Percentiles rank a stretch among this genome's conserved stretches.
phyloP scores from a whole-genome alignment of 2,888 invertebrate species.

The Cryptocephalus moraei region DNA sequence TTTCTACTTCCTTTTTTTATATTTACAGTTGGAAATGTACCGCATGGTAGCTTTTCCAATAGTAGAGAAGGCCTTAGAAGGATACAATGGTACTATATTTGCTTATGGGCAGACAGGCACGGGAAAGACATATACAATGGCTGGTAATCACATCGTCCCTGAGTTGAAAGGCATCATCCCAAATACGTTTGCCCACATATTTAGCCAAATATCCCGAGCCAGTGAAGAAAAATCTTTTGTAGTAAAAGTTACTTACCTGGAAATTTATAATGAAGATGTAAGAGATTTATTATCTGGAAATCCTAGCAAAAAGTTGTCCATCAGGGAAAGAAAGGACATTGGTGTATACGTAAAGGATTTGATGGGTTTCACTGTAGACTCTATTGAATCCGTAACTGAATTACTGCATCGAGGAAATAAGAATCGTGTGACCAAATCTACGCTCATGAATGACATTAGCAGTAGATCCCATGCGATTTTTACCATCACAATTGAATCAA shows the following conservation, averaged over 20 bases:
- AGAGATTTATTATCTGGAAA: constrained; percentile 83
- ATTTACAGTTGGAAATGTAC: constrained; percentile 80
- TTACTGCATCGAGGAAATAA: constrained; percentile 82
- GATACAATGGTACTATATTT: constrained; percentile 92
- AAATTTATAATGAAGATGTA: constrained; percentile 99
- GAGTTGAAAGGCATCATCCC: constrained; percentile 94
- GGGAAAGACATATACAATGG: constrained; percentile 99
- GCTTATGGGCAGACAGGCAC: constrained; percentile 93
- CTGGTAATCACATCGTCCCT: constrained; percentile 77
- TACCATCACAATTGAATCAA: constrained; percentile 94
- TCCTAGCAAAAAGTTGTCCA: constrained; percentile 75
- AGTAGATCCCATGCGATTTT: constrained; percentile 98
- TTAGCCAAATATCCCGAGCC: constrained; percentile 93
- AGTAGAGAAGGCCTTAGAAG: constrained; percentile 90
- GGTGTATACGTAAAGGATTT: constrained; percentile 98
- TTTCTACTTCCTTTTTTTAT: background rate
- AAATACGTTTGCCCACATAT: constrained; percentile 98
- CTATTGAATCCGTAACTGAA: constrained; percentile 36
- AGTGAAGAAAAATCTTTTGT: constrained; percentile 66
- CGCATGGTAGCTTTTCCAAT: constrained; percentile 93
- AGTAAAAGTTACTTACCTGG: constrained; percentile 94
- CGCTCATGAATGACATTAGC: constrained; percentile 95
- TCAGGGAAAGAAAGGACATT: constrained; percentile 91
- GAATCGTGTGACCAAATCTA: constrained; percentile 83
- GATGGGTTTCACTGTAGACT: constrained; percentile 92